Evolutionary conservation across 2,888 invertebrate species (phyloP).

Genomic region (Amiota communis): DNA sequence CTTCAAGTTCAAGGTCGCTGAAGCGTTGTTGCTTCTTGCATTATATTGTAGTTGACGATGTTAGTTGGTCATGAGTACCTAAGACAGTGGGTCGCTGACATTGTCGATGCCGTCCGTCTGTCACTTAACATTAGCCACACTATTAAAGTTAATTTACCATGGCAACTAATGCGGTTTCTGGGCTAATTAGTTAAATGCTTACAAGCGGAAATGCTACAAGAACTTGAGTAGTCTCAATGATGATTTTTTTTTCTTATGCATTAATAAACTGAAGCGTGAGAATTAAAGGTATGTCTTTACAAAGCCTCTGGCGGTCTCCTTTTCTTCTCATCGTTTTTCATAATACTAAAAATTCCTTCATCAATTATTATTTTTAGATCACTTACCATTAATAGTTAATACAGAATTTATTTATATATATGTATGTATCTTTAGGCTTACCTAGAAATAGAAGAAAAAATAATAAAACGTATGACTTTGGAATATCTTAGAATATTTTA

Average conservation of each 20-base stretch:
- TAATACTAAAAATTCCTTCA: background rate
- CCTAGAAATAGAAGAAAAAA: slow-evolving; percentile 42
- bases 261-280: slow-evolving; percentile 48
- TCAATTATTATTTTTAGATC: too few species aligned
- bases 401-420: background rate
- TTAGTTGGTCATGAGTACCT: slow-evolving; percentile 39
- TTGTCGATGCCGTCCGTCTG: background rate
- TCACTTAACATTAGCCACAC: slow-evolving; percentile 20
- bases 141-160: slow-evolving; percentile 43
- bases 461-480: slow-evolving; percentile 6
- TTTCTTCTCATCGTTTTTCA: too few species aligned
- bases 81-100: background rate
- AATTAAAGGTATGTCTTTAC: slow-evolving; percentile 39
- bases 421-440: slow-evolving; percentile 43
- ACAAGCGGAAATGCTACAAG: slow-evolving; percentile 51
- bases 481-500: background rate
- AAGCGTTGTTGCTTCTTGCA: background rate
- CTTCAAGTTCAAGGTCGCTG: slow-evolving; percentile 24
- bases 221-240: slow-evolving; percentile 30
- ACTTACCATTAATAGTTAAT: slow-evolving; percentile 13
- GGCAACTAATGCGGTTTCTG: slow-evolving; percentile 50
- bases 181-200: slow-evolving; percentile 52
- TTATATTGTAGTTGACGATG: background rate
- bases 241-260: slow-evolving; percentile 36
- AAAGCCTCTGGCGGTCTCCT: background rate